Conservation (phyloP, 2,888 invertebrate species). For the Sericinus montela region DNA sequence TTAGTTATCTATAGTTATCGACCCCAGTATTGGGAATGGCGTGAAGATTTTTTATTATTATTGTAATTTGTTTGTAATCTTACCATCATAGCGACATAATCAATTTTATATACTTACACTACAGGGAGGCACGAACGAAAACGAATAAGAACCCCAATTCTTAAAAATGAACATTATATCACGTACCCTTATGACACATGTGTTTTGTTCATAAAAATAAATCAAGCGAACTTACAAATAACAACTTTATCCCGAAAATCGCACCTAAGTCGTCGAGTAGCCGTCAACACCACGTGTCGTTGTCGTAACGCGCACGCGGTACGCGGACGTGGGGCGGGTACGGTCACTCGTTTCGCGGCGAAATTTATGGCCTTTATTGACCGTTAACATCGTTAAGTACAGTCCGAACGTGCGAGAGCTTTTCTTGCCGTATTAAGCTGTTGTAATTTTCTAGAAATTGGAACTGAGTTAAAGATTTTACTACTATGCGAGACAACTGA, state of each 20-base stretch:
- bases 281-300: conserved; percentile 28
- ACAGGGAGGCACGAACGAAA: too few relatives aligned
- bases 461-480: conserved; percentile 25
- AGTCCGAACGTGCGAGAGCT: conserved; percentile 23
- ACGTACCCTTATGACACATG: not conserved
- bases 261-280: conserved; percentile 23
- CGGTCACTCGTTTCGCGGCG: conserved; percentile 20
- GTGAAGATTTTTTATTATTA: too few relatives aligned
- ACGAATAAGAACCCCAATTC: too few relatives aligned
- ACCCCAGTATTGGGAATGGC: too few relatives aligned
- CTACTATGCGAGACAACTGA: not conserved
- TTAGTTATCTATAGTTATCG: too few relatives aligned
- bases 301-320: conserved; percentile 25
- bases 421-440: conserved; percentile 34
- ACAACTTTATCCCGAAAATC: conserved; percentile 40
- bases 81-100: too few relatives aligned
- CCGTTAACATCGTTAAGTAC: conserved; percentile 39
- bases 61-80: too few relatives aligned
- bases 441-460: conserved; percentile 35
- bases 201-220: conserved; percentile 2
- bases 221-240: conserved; percentile 18
- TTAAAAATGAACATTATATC: not conserved
- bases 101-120: too few relatives aligned
- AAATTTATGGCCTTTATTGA: conserved; percentile 43
- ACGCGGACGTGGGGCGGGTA: conserved; percentile 14